These are phyloP conservation scores for Sitodiplosis mosellana DNA, from an alignment of 1,140 invertebrate genomes.

Conservation along the genomic window DNA sequence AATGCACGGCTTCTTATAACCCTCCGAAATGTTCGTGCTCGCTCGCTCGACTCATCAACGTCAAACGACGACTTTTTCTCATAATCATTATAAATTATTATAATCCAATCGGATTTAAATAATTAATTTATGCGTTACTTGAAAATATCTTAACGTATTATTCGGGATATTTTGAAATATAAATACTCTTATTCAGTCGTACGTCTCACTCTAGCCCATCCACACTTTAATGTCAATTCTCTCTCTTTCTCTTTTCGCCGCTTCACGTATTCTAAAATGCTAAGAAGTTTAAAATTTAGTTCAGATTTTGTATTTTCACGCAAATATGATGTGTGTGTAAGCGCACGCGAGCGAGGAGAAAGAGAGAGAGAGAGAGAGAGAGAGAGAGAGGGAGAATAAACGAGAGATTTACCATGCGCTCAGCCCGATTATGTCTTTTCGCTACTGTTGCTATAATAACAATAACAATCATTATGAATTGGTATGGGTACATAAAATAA, in stretches of 20 bases:
- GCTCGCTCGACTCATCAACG: too few species aligned
- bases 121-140: conserved; percentile 21
- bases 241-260: neutral
- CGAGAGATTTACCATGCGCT: too few species aligned
- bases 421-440: too few species aligned
- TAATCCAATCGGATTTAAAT: conserved; percentile 28
- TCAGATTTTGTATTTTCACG: too few species aligned
- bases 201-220: neutral
- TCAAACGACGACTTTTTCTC: conserved; percentile 2
- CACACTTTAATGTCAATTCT: neutral
- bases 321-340: too few species aligned
- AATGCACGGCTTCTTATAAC: too few species aligned
- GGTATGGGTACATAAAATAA: neutral
- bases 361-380: too few species aligned
- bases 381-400: too few species aligned
- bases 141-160: neutral
- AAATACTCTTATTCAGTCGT: neutral
- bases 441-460: too few species aligned
- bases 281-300: too few species aligned
- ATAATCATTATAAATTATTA: conserved; percentile 28
- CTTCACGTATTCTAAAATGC: neutral
- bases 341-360: too few species aligned
- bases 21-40: too few species aligned
- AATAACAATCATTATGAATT: neutral
- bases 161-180: neutral